These are phyloP conservation scores for Coptodon rendalli DNA, from an alignment of 2,113 vertebrate genomes.

Conservation along the genomic window DNA sequence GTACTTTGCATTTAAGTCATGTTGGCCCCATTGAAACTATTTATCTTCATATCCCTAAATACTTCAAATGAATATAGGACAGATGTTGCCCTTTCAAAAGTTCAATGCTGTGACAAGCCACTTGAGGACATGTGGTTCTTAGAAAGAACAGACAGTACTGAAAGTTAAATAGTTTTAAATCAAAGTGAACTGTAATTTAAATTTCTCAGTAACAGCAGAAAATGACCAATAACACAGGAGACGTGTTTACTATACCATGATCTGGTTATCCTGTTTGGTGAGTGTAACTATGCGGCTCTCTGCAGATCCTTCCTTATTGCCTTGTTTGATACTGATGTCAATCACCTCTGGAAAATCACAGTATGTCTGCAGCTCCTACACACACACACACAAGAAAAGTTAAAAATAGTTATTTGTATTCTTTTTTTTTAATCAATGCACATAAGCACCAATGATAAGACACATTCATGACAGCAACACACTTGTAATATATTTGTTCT, in stretches of 20 bases:
- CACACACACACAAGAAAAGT: not conserved
- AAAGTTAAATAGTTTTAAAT: not conserved
- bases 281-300: conserved; percentile 93
- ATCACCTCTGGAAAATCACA: conserved; percentile 97
- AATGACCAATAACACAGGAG: not conserved
- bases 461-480: not conserved
- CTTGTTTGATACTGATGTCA: conserved; percentile 94
- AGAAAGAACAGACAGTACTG: not conserved
- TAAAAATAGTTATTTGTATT: not conserved
- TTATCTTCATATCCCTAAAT: not conserved
- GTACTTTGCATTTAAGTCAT: not conserved
- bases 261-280: conserved; percentile 87
- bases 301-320: conserved; percentile 83
- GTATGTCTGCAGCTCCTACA: conserved; percentile 86
- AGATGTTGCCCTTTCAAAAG: not conserved
- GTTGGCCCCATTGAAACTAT: not conserved
- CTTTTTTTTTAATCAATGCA: not conserved
- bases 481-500: not conserved
- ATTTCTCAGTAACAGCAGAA: not conserved
- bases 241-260: conserved; percentile 73
- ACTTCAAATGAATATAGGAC: not conserved
- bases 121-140: not conserved
- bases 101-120: not conserved
- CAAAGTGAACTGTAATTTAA: not conserved
- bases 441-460: not conserved